Percentiles rank a stretch among this genome's conserved stretches.
phyloP scores from a whole-genome alignment of 2,113 vertebrate species.

The Antennarius striatus region DNA sequence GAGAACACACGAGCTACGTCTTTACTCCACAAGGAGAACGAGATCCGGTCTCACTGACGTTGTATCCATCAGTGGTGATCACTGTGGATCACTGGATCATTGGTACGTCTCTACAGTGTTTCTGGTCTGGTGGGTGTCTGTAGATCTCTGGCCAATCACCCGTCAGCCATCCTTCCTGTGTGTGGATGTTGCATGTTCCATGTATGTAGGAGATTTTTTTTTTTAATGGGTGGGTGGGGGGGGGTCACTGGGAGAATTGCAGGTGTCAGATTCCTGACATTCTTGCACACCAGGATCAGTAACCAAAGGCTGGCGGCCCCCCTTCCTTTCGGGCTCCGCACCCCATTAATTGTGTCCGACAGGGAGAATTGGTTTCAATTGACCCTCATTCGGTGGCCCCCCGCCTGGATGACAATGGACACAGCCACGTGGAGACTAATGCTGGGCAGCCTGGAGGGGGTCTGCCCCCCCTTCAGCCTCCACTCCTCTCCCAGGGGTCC shows the following conservation, averaged over 20 bases:
- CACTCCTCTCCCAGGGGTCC: conserved; percentile 60
- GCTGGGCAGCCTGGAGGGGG: conserved; percentile 73
- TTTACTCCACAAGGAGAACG: too few relatives aligned
- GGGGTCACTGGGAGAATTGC: conserved; percentile 65
- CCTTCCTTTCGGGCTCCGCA: conserved; percentile 46
- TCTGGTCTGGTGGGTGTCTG: conserved; percentile 43
- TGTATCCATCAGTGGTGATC: conserved; percentile 28
- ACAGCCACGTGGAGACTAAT: conserved; percentile 83
- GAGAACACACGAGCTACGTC: conserved; percentile 24
- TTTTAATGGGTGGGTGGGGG: conserved; percentile 34
- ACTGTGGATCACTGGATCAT: conserved; percentile 54
- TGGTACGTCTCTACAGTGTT: conserved; percentile 39
- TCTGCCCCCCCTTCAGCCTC: conserved; percentile 55
- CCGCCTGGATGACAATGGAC: conserved; percentile 77
- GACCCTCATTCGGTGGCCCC: conserved; percentile 78
- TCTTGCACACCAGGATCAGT: conserved; percentile 75
- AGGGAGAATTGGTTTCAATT: conserved; percentile 82
- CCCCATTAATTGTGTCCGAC: conserved; percentile 78
- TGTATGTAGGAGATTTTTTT: conserved; percentile 46
- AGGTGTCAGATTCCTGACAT: conserved; percentile 74
- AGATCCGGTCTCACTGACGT: too few relatives aligned
- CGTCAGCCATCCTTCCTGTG: conserved; percentile 48
- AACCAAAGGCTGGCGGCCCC: conserved; percentile 68
- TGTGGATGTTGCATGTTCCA: conserved; percentile 51
- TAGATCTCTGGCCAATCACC: conserved; percentile 38